These are phyloP conservation scores for Neogobius melanostomus DNA, from an alignment of 2,113 vertebrate species.

Conservation along the genomic window DNA sequence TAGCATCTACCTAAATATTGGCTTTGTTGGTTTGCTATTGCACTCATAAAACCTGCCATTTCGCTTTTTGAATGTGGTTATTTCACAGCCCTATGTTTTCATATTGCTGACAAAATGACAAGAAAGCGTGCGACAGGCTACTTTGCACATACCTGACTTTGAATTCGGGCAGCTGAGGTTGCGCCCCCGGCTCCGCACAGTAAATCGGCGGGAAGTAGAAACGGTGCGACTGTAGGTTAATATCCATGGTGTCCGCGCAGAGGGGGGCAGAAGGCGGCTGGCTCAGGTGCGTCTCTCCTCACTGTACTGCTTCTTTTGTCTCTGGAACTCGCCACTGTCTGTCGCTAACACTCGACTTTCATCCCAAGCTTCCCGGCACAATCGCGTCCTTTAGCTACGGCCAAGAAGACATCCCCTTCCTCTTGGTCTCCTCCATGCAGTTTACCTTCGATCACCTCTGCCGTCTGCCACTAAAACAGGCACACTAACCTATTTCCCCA, in stretches of 20 bases:
- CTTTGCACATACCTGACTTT: slow-evolving; percentile 75
- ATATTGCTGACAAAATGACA: slow-evolving; percentile 4
- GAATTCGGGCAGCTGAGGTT: slow-evolving; percentile 70
- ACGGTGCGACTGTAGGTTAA: slow-evolving; percentile 75
- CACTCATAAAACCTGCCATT: no score
- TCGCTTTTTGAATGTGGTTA: no score
- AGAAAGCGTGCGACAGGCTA: not conserved
- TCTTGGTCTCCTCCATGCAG: slow-evolving; percentile 27
- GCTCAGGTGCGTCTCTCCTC: not conserved
- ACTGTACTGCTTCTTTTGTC: slow-evolving; percentile 15
- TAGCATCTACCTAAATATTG: no score
- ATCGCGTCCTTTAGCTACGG: slow-evolving; percentile 35
- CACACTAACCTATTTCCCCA: slow-evolving; percentile 74
- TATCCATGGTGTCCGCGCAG: slow-evolving; percentile 64
- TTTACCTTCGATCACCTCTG: slow-evolving; percentile 51
- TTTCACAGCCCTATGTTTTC: no score
- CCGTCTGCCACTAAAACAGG: slow-evolving; percentile 45
- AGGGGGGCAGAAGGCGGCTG: not conserved
- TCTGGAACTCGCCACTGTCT: slow-evolving; percentile 5
- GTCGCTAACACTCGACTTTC: slow-evolving; percentile 45
- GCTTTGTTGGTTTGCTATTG: no score
- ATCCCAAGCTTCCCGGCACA: slow-evolving; percentile 32
- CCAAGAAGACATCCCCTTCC: slow-evolving; percentile 55
- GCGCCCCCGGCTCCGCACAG: slow-evolving; percentile 70
- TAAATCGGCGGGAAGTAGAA: slow-evolving; percentile 78